phyloP scores from a whole-genome alignment of 2,888 invertebrate species.

The Noctua pronuba region DNA sequence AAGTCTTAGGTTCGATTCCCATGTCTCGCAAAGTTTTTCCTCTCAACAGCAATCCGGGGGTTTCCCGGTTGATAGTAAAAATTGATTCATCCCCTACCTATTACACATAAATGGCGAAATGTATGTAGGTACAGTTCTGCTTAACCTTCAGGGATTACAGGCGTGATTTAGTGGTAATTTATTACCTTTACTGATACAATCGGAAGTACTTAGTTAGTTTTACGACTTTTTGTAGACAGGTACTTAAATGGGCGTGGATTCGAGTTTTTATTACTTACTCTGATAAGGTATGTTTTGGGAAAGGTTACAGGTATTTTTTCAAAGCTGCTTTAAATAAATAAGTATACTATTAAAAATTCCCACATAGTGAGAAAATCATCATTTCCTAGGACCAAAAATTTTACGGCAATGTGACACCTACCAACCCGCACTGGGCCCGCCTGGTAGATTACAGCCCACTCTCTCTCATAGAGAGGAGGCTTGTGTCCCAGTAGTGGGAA shows the following conservation, averaged over 20 bases:
- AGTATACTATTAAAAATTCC: neutral
- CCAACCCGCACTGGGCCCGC: neutral
- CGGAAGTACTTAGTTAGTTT: constrained; percentile 18
- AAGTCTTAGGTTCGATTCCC: neutral
- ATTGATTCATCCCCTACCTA: neutral
- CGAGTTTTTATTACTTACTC: neutral
- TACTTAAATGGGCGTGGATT: neutral
- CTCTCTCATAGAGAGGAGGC: neutral
- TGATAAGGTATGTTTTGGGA: constrained; percentile 1
- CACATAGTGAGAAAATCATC: neutral
- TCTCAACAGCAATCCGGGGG: neutral
- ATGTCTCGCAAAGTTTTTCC: neutral
- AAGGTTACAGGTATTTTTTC: neutral
- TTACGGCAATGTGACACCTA: neutral
- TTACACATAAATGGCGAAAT: too few relatives aligned
- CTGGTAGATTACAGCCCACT: neutral
- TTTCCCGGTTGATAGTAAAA: neutral
- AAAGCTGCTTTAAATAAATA: neutral
- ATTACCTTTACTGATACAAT: constrained; percentile 46
- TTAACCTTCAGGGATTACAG: neutral
- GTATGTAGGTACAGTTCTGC: neutral
- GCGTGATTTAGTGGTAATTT: constrained; percentile 36
- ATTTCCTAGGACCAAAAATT: neutral
- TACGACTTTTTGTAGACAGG: neutral
- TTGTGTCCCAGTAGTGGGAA: neutral